Conservation (phyloP, 2,888 invertebrate species). For the Macaria liturata region DNA sequence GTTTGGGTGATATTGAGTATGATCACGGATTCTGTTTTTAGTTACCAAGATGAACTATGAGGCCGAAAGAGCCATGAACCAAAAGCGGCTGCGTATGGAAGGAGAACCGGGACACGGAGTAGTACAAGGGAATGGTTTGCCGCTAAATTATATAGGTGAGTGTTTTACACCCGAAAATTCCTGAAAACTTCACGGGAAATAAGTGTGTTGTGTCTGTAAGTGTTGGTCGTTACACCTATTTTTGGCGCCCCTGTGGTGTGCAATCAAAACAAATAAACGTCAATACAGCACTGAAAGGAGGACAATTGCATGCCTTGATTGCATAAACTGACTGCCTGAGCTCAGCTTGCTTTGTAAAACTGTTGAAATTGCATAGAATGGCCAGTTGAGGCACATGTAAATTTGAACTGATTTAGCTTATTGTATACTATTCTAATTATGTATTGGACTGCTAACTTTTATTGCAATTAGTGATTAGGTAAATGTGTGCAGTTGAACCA, state of each 20-base stretch:
- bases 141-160: constrained; percentile 79
- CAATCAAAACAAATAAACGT: constrained; percentile 29
- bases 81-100: constrained; percentile 81
- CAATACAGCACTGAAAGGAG: too few relatives aligned
- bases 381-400: too few relatives aligned
- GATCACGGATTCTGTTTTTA: constrained; percentile 67
- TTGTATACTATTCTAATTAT: too few relatives aligned
- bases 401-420: too few relatives aligned
- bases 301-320: too few relatives aligned
- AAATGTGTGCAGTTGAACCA: too few relatives aligned
- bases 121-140: constrained; percentile 80
- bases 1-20: constrained; percentile 43
- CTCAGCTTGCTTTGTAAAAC: too few relatives aligned
- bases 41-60: constrained; percentile 81
- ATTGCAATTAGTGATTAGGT: too few relatives aligned
- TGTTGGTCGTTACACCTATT: constrained; percentile 2
- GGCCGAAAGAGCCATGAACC: constrained; percentile 80
- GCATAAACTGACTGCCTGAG: too few relatives aligned
- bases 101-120: constrained; percentile 80
- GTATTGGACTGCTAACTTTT: too few relatives aligned
- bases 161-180: constrained; percentile 2
- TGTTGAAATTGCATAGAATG: too few relatives aligned
- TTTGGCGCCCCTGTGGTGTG: constrained; percentile 12
- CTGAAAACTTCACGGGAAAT: constrained; percentile 39
- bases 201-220: constrained; percentile 12